Conservation (phyloP, 2,888 invertebrate species). For the Julus scandinavius region DNA sequence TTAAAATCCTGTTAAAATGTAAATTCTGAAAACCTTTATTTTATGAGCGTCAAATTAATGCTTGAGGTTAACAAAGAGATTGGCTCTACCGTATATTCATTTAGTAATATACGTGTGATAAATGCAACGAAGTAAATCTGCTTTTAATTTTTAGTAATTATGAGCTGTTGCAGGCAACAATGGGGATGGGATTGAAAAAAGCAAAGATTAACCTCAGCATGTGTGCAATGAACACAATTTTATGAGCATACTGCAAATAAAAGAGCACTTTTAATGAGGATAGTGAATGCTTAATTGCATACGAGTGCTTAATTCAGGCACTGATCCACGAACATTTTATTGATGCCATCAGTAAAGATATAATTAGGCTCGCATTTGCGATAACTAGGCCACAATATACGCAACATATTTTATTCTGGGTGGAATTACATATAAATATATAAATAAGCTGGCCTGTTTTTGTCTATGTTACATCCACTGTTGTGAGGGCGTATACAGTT, state of each 20-base stretch:
- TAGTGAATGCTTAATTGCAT: not conserved
- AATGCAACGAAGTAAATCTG: no score
- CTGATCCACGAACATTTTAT: constrained; percentile 10
- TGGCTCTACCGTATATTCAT: not conserved
- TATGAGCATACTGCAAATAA: constrained; percentile 19
- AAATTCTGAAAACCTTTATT: no score
- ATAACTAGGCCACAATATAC: not conserved
- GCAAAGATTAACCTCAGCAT: not conserved
- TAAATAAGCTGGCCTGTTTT: not conserved
- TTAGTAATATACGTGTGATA: not conserved
- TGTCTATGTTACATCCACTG: not conserved
- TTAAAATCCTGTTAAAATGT: no score
- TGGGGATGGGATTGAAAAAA: not conserved
- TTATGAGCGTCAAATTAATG: no score
- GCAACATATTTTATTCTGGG: not conserved
- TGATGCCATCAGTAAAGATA: not conserved
- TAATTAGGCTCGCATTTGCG: not conserved
- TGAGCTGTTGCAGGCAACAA: not conserved
- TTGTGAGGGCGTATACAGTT: not conserved
- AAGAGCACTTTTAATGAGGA: constrained; percentile 19
- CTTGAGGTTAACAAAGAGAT: no score
- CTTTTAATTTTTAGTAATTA: not conserved
- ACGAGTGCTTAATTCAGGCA: constrained; percentile 26
- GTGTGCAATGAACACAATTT: not conserved
- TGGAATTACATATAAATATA: not conserved